Percentiles rank a stretch among this genome's conserved stretches.
Evolutionary conservation across 2,888 invertebrate species (phyloP).

Genomic region (Ichneumoninae sp.): DNA sequence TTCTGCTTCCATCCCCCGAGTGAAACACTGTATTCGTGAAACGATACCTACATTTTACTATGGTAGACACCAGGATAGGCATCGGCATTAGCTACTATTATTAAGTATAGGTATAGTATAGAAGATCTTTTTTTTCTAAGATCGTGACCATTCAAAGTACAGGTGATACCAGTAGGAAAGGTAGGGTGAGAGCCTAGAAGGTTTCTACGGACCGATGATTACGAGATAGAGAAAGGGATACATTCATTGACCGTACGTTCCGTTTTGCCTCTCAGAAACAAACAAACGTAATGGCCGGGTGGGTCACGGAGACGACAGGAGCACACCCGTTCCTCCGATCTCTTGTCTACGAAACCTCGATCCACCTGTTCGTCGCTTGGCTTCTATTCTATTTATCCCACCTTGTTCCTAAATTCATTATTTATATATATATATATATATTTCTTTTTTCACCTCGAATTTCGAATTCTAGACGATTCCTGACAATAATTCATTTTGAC

Average conservation of each 20-base stretch:
- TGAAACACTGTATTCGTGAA: slow-evolving; percentile 33
- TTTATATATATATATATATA: not conserved
- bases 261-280: slow-evolving; percentile 59
- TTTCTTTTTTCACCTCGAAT: not conserved
- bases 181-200: not conserved
- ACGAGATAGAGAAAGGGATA: slow-evolving; percentile 16
- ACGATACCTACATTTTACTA: slow-evolving; percentile 42
- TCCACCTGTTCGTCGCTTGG: slow-evolving; percentile 51
- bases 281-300: slow-evolving; percentile 66
- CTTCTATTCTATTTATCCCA: slow-evolving; percentile 30
- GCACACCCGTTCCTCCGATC: slow-evolving; percentile 25
- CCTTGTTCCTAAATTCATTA: slow-evolving; percentile 3
- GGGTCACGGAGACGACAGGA: slow-evolving; percentile 29
- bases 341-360: not conserved
- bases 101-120: slow-evolving; percentile 20
- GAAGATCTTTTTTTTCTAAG: slow-evolving; percentile 3
- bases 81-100: slow-evolving; percentile 56
- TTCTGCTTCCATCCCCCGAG: not conserved
- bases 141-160: slow-evolving; percentile 29
- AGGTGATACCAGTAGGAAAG: slow-evolving; percentile 33
- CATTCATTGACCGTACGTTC: slow-evolving; percentile 49
- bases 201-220: slow-evolving; percentile 50
- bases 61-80: slow-evolving; percentile 34
- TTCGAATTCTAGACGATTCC: slow-evolving; percentile 41
- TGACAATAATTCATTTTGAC: slow-evolving; percentile 43